Base-by-base conservation (phyloP, 2,888 invertebrate species). In the Plagodis pulveraria region DNA sequence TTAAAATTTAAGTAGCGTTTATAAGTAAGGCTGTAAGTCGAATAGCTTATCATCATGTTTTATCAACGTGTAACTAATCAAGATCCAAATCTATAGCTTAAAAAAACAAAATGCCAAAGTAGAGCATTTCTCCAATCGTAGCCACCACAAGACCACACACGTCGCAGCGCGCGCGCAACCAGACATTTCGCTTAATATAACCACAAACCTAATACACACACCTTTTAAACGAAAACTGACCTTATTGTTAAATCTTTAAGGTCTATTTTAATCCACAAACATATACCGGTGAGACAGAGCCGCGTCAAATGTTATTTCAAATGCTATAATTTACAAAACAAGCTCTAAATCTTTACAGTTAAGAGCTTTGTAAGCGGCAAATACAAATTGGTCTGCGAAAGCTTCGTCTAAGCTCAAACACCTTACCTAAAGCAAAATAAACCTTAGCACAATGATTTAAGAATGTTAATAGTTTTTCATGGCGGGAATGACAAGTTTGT, bases 121-220 rank as follows among this genome's bases (percentile, higher is more conserved):
- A 67, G 71, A 80, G 77, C 71, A 61, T 47, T 44, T 66, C 72
- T 54, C 68, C 55, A 22, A 52, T 11, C 71, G 50, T 57, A 1
- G 58, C 35, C 62, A 58, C 54, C 58, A 46, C 44, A 41, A 54
- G 80, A 80, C 80, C 80, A 80, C 81, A 80, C 80, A 79, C 77
- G 74, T 60, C 47, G 78, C 62, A 38, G 50, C 70, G 72, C 72
- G 65, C 69, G 69, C 67, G 72, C 68, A 67, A 66, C 67, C 71
- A 67, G 69, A 75, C 69, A 77, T 76, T 76, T 75, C 77, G 78
- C 72, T 75, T 75, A 75, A 77, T 72, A 71, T 67, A 59, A 62
- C 58, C 48, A 69, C 75, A 52, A 75, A 67, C 48, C 56, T 70
- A 70, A 46, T 46, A 54, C 22, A 48, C 58, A 62, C 43, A 22